Evolutionary conservation across 2,888 invertebrate genomes (phyloP), one percentile per base, ranked within the genome.

Genomic region (Eupithecia inturbata): DNA sequence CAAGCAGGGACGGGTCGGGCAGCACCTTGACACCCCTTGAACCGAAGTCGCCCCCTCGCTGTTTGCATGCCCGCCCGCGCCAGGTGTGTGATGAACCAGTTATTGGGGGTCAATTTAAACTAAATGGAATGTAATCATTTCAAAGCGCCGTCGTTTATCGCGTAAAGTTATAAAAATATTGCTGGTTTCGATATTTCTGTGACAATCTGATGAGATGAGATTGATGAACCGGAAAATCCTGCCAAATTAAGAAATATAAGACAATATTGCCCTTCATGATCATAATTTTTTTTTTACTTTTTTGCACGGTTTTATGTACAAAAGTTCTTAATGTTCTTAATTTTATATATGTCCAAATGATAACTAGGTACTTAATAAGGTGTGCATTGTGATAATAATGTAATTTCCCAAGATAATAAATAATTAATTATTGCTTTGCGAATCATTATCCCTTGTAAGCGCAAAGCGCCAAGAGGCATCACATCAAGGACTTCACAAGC

Each of bases 1-100:
- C 53, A 36, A 66, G 81, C 79, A 82, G 78, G 81, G 79, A 80
- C 75, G 81, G 79, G 76, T 74, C 73, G 82, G 84, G 81, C 26
- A 82, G 82, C 82, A 85, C 86, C 87, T 86, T 85, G 85, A 87
- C 88, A 85, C 86, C 87, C 88, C 85, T 82, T 84, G 85, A 85
- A 85, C 85, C 71, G 68, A 63, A 49, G 67, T 73, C 76, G 49
- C 71, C 73, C 69, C 81, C 81, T 71, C 81, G 80, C 82, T 73
- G 79, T 84, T 85, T 85, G 83, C 84, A 84, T 82, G 79, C 77
- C 49, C 80, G 73, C 76, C 72, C 75, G 71, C 73, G 68, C 84
- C 85, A 87, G 86, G 85, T 87, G 87, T 80, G 77, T 83, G 81
- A 80, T 82, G 79, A 82, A 81, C 82, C 77, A 82, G 79, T 82